Evolutionary conservation across 1,140 invertebrate genomes (phyloP), one percentile per base, ranked within the genome.

Genomic region (Drosophila aff.): DNA sequence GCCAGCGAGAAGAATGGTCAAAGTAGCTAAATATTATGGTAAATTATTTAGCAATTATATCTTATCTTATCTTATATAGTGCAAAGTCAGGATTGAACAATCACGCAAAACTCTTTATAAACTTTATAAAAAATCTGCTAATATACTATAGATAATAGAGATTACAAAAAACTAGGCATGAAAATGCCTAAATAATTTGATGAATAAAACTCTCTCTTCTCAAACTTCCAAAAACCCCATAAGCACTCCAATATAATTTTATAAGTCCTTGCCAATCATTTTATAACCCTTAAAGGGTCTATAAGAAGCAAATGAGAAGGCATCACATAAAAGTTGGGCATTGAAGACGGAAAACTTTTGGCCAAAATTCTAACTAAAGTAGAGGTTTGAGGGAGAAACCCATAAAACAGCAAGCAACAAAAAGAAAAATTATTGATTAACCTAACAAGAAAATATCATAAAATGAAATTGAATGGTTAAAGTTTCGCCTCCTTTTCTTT

Each of bases 401-500:
- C 21, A 72, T 47, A 26, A 55, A 66, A 49, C 23, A 4, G 5
- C 40, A 6, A 28, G 15, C 36, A 59, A 43, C 11, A 26, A 31
- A 18, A 69, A 26, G 21, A 33, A 18, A 59, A 68, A 41, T 40
- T 73, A 60, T 73, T 73, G 69, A 72, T 72, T 73, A 50, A 36
- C 55, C 53, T 21, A 52, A 43, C 36, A 72, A 44, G 69, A 73
- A 60, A 73, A 72, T 60, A 60, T 33, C 44, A 72, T 60, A 7
- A 73, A 59, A 52, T 68, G 31, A 46, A 69, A 41, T 52, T 41
- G 21, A 73, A 73, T 73, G 67, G 52, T 72, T 73, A 59, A 73
- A 73, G 52, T 73, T 73, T 72, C 0, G 28, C 21, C 46, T 9
- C 3, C 11, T 10, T 46, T 26, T 46, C 33, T 57, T 28, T 38